Base-by-base conservation (phyloP, 2,113 vertebrate species). In the Forbesichthys papilliferus region DNA sequence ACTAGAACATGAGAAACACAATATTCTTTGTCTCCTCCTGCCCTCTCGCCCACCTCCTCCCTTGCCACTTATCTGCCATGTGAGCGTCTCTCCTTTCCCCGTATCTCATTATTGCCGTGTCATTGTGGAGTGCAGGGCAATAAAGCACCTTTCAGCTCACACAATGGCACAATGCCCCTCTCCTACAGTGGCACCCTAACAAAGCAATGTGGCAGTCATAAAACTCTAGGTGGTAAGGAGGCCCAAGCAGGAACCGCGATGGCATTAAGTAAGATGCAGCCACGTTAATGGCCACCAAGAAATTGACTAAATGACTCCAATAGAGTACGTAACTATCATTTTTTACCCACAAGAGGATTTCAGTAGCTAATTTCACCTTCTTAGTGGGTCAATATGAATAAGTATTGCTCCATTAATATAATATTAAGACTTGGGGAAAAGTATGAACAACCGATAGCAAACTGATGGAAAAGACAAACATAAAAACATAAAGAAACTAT, bases 1-100 rank as follows among this genome's bases (percentile, higher is more conserved):
- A 75, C 79, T 73, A 80, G 71, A 81, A 61, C 76, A 52, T 93
- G 91, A 74, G 89, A 93, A 90, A 79, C n/a, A 14, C 27, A 33
- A 20, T 13, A 27, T 9, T 20, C 27, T 27, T 20, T 12, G 20
- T 11, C 16, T 55, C 55, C 36, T 56, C 52, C 55, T 46, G 64
- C 55, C 52, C 65, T 57, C 33, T 55, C 20, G 6, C 36, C 62
- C 48, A 68, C 61, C 69, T 51, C 48, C 34, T 64, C 73, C 54
- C 13, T 7, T 13, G 16, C 55, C 47, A 49, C 18, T 61, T 73
- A 53, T 74, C 69, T 53, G 48, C 58, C 5, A 8, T 61, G 65
- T 42, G 36, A 42, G 36, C 4, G 5, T 42, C 36, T 42, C 36
- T 42, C 36, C 36, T 5, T 42, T 42, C 36, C 36, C 36, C 4